phyloP scores from a whole-genome alignment of 1,140 invertebrate genomes.

The Panagrolaimus sp. region DNA sequence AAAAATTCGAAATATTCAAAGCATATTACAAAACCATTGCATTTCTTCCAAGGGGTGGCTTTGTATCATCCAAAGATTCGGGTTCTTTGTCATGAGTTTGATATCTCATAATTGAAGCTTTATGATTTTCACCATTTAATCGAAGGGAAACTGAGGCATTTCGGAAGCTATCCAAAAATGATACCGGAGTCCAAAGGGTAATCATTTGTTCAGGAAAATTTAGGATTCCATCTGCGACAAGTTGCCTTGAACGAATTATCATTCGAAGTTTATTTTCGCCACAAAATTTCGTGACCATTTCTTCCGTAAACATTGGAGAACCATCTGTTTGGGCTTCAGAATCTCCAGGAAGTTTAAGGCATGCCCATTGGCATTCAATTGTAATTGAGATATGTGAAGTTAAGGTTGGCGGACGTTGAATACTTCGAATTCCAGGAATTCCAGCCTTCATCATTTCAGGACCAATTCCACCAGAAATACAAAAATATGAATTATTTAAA shows the following conservation, averaged over 20 bases:
- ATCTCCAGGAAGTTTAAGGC: slow-evolving; percentile 1
- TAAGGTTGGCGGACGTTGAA: not conserved
- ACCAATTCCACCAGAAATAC: slow-evolving; percentile 26
- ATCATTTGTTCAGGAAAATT: slow-evolving; percentile 20
- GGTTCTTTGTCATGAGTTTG: slow-evolving; percentile 18
- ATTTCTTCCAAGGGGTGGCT: slow-evolving; percentile 21
- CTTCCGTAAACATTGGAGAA: slow-evolving; percentile 18
- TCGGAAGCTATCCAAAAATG: slow-evolving; percentile 24
- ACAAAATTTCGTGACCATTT: slow-evolving; percentile 16
- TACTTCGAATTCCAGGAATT: not conserved
- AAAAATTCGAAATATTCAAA: too few species aligned
- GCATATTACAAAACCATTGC: slow-evolving; percentile 19
- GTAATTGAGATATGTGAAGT: slow-evolving; percentile 12
- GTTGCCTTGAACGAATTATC: slow-evolving; percentile 21
- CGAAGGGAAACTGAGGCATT: slow-evolving; percentile 15
- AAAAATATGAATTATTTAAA: slow-evolving; percentile 9
- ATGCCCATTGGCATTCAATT: slow-evolving; percentile 9
- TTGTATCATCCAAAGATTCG: slow-evolving; percentile 25
- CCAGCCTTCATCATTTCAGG: slow-evolving; percentile 20
- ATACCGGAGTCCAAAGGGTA: slow-evolving; percentile 24
- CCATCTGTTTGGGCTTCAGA: slow-evolving; percentile 10
- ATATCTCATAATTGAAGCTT: slow-evolving; percentile 17
- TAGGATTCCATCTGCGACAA: slow-evolving; percentile 24
- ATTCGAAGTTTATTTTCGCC: slow-evolving; percentile 21
- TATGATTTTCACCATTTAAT: slow-evolving; percentile 15